Conservation (phyloP, 2,113 vertebrate genomes). For the Myiopsitta monachus region DNA sequence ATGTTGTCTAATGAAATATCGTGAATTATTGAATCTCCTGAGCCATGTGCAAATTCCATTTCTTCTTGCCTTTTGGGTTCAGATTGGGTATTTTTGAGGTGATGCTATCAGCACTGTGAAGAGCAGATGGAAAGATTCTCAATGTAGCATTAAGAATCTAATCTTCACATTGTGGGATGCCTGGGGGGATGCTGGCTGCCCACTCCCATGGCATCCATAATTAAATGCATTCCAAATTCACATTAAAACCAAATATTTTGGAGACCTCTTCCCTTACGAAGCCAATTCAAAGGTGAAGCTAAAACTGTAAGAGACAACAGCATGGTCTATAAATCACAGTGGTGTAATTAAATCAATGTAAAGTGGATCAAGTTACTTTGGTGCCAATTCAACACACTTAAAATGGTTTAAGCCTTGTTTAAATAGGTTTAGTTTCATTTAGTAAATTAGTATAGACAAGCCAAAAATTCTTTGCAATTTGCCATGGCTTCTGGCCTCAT, state of each 20-base stretch:
- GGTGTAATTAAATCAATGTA: conserved; percentile 46
- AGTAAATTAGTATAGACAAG: conserved; percentile 51
- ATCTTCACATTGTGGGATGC: not conserved
- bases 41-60: conserved; percentile 53
- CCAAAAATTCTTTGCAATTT: conserved; percentile 42
- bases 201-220: conserved; percentile 14
- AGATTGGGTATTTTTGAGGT: conserved; percentile 33
- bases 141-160: not conserved
- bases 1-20: conserved; percentile 63
- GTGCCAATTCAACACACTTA: conserved; percentile 37
- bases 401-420: conserved; percentile 40
- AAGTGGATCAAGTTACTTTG: conserved; percentile 43
- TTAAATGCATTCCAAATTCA: conserved; percentile 26
- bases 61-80: conserved; percentile 31
- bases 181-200: not conserved
- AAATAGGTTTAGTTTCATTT: conserved; percentile 56
- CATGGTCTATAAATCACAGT: not conserved
- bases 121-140: conserved; percentile 8
- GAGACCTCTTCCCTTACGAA: not conserved
- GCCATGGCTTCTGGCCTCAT: not conserved
- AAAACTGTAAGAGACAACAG: not conserved
- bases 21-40: conserved; percentile 37
- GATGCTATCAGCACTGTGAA: conserved; percentile 9
- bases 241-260: not conserved
- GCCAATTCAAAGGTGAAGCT: not conserved